A percentile compares a stretch with the other conserved stretches of the same genome.
Evolutionary conservation across 1,140 invertebrate genomes (phyloP).

Genomic region (Temnothorax curvispinosus): DNA sequence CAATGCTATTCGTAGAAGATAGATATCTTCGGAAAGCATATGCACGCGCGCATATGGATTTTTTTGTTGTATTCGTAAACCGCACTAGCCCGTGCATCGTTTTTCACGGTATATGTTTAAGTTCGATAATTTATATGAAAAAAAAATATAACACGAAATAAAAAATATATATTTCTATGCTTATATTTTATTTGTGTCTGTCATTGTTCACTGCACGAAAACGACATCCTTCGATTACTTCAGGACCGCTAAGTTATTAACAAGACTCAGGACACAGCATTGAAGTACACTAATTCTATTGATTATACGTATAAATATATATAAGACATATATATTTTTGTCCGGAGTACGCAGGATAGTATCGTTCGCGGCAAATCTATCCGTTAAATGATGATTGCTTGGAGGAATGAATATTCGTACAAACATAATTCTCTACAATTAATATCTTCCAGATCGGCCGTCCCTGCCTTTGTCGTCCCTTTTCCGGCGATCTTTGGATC

Average conservation of each 20-base stretch:
- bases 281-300: slow-evolving; percentile 21
- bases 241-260: neutral
- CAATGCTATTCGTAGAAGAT: neutral
- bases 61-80: slow-evolving; percentile 26
- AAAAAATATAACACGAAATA: slow-evolving; percentile 34
- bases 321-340: neutral
- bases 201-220: slow-evolving; percentile 12
- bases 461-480: slow-evolving; percentile 83
- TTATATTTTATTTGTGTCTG: slow-evolving; percentile 44
- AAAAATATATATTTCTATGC: slow-evolving; percentile 46
- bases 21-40: neutral
- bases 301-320: slow-evolving; percentile 17
- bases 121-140: slow-evolving; percentile 50
- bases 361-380: neutral
- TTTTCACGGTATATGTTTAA: slow-evolving; percentile 46
- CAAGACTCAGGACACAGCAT: neutral
- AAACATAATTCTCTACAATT: slow-evolving; percentile 54
- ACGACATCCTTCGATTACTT: neutral
- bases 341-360: neutral
- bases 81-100: neutral
- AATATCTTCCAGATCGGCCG: slow-evolving; percentile 85
- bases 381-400: slow-evolving; percentile 2
- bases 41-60: neutral
- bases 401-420: neutral
- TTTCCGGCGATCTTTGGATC: slow-evolving; percentile 81